Conservation (phyloP, 2,797 vertebrate genomes). For the Buphagus erythrorhynchus region DNA sequence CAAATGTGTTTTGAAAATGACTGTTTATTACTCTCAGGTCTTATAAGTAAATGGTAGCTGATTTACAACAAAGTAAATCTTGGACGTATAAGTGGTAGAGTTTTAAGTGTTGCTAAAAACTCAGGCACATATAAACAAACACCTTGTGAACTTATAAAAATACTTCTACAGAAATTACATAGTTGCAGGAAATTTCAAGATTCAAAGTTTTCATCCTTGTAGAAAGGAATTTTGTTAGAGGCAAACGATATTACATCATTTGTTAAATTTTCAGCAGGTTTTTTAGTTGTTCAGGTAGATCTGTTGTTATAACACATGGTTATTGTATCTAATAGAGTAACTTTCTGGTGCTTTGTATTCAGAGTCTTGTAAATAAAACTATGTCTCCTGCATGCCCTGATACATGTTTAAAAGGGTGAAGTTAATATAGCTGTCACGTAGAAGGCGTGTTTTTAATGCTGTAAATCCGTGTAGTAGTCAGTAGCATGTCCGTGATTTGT, state of each 20-base stretch:
- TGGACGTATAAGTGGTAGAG: neutral
- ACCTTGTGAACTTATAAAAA: neutral
- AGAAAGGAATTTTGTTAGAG: neutral
- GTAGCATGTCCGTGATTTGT: constrained; percentile 76
- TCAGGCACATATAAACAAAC: neutral
- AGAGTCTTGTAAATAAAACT: neutral
- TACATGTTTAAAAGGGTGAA: constrained; percentile 72
- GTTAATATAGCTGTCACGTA: constrained; percentile 81
- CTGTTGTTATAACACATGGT: neutral
- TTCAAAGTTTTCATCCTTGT: constrained; percentile 9
- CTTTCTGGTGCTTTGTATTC: constrained; percentile 50
- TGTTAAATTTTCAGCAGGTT: neutral
- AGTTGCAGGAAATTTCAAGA: constrained; percentile 1
- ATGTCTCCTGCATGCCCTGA: neutral
- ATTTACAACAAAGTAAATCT: neutral
- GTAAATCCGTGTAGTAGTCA: constrained; percentile 76
- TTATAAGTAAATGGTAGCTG: constrained; percentile 3
- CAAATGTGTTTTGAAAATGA: constrained; percentile 64
- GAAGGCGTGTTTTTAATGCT: constrained; percentile 75
- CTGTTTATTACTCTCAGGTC: constrained; percentile 21
- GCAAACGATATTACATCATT: neutral
- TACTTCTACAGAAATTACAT: neutral
- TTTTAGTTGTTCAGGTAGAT: neutral
- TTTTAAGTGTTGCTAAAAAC: neutral
- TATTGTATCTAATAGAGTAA: constrained; percentile 41